Evolutionary conservation across 2,888 invertebrate genomes (phyloP), one percentile per base, ranked within the genome.

Genomic region (Pyrgus malvae): DNA sequence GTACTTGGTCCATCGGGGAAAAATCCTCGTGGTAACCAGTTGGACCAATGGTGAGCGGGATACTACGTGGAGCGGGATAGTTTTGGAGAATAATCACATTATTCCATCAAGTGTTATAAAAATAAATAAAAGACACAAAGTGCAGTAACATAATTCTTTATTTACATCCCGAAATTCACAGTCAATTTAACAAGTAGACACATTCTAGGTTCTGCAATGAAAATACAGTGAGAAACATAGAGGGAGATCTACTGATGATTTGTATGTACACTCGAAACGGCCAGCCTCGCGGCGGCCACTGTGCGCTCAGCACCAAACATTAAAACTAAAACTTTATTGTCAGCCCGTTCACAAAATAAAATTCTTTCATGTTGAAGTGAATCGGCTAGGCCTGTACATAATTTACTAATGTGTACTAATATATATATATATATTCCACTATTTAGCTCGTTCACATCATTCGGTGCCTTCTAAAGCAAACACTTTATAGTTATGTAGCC

Each of bases 141-240:
- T 80, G 86, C 80, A 78, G 83, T 89, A 88, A 88, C 87, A 87
- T 89, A 89, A 83, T 81, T 86, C 86, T 88, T 88, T 89, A 89
- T 89, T 88, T 88, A 89, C 88, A 89, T 81, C 78, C 83, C 83
- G 78, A 86, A 87, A 84, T 83, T 84, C 83, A 87, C 85, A 88
- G 80, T 84, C 75, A 82, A 76, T 80, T 80, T 81, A 84, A 83
- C 81, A 84, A 82, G 73, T 65, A 76, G 76, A 74, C 72, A 69
- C 73, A 68, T 75, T 69, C 74, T 76, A 75, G 69, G 63, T 71
- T 67, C 69, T 66, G 67, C 70, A 72, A 73, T 72, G 76, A 78
- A 70, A 78, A 73, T 78, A 80, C 77, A 76, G 70, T 68, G 72
- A 76, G 69, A 66, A 68, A 64, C 67, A 66, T 69, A 55, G 62